Conservation (phyloP, 2,113 vertebrate genomes). For the Ptyas mucosa region DNA sequence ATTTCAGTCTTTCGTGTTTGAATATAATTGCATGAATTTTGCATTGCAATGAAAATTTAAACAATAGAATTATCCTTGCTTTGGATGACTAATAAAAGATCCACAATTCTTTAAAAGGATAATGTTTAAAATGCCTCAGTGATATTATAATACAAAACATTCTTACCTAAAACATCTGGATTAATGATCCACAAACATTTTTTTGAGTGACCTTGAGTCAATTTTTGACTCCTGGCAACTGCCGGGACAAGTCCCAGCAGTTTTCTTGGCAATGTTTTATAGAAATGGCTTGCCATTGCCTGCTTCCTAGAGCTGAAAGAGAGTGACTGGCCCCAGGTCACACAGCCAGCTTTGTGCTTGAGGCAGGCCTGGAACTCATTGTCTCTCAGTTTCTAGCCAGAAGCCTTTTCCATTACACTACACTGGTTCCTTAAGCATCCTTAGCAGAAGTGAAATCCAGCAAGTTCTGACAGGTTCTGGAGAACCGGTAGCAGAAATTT, state of each 20-base stretch:
- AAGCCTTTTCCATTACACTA: neutral
- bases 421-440: neutral
- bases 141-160: neutral
- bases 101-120: neutral
- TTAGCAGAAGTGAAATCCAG: neutral
- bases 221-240: neutral
- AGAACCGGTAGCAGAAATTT: too few relatives aligned
- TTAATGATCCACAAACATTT: neutral
- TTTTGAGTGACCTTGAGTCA: neutral
- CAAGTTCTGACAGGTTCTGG: too few relatives aligned
- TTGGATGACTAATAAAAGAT: neutral
- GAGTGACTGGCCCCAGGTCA: neutral
- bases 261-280: neutral
- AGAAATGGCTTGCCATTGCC: neutral
- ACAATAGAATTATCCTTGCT: neutral
- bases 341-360: neutral
- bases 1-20: neutral
- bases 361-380: neutral
- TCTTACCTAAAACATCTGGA: neutral
- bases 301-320: neutral
- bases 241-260: neutral
- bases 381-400: neutral
- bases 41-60: neutral
- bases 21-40: neutral
- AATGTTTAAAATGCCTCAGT: neutral